Evolutionary conservation across 2,888 invertebrate genomes (phyloP), one percentile per base, ranked within the genome.

Genomic region (Drosophila colorata): DNA sequence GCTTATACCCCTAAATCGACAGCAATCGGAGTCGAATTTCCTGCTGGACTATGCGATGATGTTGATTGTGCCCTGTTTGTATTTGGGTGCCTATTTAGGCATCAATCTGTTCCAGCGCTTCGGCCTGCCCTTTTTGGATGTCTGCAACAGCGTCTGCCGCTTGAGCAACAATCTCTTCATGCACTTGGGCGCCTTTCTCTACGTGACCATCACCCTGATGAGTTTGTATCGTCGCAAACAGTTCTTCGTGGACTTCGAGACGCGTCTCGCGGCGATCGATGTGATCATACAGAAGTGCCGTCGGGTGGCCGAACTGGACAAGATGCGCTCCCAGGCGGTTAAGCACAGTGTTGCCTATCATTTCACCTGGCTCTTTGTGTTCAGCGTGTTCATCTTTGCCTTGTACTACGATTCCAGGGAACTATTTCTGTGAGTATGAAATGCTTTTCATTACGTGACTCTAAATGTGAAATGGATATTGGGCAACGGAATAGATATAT

Each of bases 111-210:
- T 73, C 1, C 49, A 73, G 3, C 35, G 43, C 0, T 78, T 69
- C 14, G 81, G 85, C 0, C 35, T 89, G 0, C 68, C 69, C 4
- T 68, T 81, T 14, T 46, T 90, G 53, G 46, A 55, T 2, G 41
- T 38, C 0, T 92, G 92, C 70, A 85, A 84, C 37, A 88, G 87
- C 7, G 90, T 92, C 14, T 92, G 92, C 44, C 66, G 76, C 5
- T 59, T 92, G 44, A 86, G 88, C 53, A 89, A 82, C 60, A 71
- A 73, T n/a, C 80, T 92, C 0, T 89, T 91, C 16, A 85, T 89
- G 67, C 80, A 91, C 43, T 35, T 92, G 67, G 92, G 92, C 0
- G 80, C 89, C 9, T 90, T 88, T 38, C 84, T 92, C 4, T 92
- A 92, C 44, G 23, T 89, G 9, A 79, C 78, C 4, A 79, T 87